These are phyloP conservation scores for Meta bourneti DNA, from an alignment of 2,888 invertebrate species.

Conservation along the genomic window DNA sequence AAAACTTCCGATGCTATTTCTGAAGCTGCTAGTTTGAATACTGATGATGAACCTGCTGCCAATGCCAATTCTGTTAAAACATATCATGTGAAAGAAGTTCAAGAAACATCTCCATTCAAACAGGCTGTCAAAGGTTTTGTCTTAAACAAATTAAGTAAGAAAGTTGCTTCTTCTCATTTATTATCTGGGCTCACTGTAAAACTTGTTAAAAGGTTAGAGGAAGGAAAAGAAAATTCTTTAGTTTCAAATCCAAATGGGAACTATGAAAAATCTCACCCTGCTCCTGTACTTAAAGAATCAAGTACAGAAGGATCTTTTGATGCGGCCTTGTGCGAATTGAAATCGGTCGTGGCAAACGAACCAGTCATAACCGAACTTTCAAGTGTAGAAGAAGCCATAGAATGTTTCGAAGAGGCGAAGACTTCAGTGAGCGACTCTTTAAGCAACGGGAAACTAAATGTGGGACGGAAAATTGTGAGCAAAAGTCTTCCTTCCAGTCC, in stretches of 20 bases:
- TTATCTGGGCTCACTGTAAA: constrained; percentile 59
- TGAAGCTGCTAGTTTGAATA: constrained; percentile 3
- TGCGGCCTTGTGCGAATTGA: constrained; percentile 44
- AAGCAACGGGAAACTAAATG: neutral
- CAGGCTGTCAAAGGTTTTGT: constrained; percentile 67
- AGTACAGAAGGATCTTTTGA: constrained; percentile 9
- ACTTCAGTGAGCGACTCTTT: neutral
- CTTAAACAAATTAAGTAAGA: constrained; percentile 55
- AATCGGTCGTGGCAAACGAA: constrained; percentile 69
- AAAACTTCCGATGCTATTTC: constrained; percentile 21
- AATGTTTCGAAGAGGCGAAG: constrained; percentile 67
- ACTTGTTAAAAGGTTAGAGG: constrained; percentile 62
- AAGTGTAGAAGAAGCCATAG: constrained; percentile 62
- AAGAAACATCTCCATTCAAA: constrained; percentile 65
- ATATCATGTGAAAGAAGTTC: constrained; percentile 5
- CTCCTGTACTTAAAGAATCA: constrained; percentile 28
- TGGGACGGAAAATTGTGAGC: constrained; percentile 5
- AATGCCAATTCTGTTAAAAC: constrained; percentile 9
- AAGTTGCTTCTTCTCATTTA: constrained; percentile 45
- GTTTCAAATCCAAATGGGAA: neutral
- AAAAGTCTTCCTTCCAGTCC: constrained; percentile 65
- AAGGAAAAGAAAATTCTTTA: constrained; percentile 34
- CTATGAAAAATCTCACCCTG: neutral
- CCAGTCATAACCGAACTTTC: constrained; percentile 17
- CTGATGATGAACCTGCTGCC: no score